A percentile compares a stretch with the other conserved stretches of the same genome.
Evolutionary conservation across 2,113 vertebrate species (phyloP).

Genomic region (Ammodytes marinus): DNA sequence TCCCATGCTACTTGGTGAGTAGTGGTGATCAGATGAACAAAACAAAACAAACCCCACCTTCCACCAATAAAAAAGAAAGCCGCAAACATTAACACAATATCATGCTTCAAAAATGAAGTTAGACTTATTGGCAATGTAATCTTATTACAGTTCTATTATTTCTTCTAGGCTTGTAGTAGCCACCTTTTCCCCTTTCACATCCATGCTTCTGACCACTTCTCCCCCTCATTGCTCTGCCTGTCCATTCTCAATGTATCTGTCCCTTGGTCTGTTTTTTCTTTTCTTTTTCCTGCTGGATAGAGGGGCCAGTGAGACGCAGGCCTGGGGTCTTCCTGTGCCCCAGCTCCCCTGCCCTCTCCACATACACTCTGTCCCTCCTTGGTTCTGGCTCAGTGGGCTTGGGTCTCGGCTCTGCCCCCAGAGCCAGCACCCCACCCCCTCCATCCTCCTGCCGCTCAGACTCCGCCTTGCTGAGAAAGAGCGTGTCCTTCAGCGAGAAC

Average conservation of each 20-base stretch:
- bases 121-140: not conserved
- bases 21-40: not conserved
- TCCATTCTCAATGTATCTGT: slow-evolving; percentile 79
- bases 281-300: slow-evolving; percentile 77
- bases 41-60: not conserved
- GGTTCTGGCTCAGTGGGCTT: slow-evolving; percentile 83
- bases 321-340: slow-evolving; percentile 92
- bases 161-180: slow-evolving; percentile 1
- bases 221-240: slow-evolving; percentile 84
- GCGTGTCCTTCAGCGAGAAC: slow-evolving; percentile 98
- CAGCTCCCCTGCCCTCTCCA: slow-evolving; percentile 92
- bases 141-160: not conserved
- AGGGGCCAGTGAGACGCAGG: slow-evolving; percentile 80
- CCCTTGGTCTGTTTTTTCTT: slow-evolving; percentile 63
- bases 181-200: slow-evolving; percentile 2
- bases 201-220: slow-evolving; percentile 53
- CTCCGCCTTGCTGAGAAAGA: slow-evolving; percentile 95
- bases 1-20: not conserved
- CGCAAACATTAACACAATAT: not conserved
- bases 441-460: slow-evolving; percentile 89
- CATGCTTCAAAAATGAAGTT: not conserved
- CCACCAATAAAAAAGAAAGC: not conserved
- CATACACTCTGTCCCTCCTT: slow-evolving; percentile 88
- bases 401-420: slow-evolving; percentile 79
- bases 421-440: slow-evolving; percentile 89